Base-by-base conservation (phyloP, 2,888 invertebrate genomes). In the Pseudococcus viburni region DNA sequence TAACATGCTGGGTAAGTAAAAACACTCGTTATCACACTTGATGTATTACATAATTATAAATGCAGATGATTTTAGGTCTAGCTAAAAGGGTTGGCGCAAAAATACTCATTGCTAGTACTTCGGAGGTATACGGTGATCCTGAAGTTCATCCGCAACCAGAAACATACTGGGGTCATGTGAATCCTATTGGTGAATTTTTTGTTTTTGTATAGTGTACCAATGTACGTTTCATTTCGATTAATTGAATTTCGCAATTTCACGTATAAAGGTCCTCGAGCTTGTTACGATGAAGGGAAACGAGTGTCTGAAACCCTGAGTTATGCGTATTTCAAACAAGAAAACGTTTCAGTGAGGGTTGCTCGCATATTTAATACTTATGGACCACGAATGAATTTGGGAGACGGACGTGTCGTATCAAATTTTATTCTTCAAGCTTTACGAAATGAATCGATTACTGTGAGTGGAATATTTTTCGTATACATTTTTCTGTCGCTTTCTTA, bases 251-350 rank as follows among this genome's bases (percentile, higher is more conserved):
- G 55, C n/a, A 4, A 51, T 15, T 51, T 51, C 15, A 51, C 33
- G 59, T 91, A 33, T 33, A 3, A 33, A 95, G 96, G 97, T 1
- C 97, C 97, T 0, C 93, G 99, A 89, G 98, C 99, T 0, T 99
- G 99, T 92, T 99, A 99, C 91, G 99, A 99, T 91, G 99, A 99
- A 93, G 99, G 99, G n/a, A 99, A 99, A 92, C 93, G 99, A 88
- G 98, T 99, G 0, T 96, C 99, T 0, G 99, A 99, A 92, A 97
- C 99, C 0, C 93, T 99, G 89, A 95, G 95, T 90, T 99, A 98
- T 92, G 98, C 99, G 0, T 99, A 99, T 92, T 96, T 97, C 19
- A 98, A 98, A 91, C 99, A 99, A 93, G 99, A 99, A 92, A 96
- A 96, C 85, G 96, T 99, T 42, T 94, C 96, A 80, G 98, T 99